Base-by-base conservation (phyloP, 2,888 invertebrate species). In the Tholera decimalis region DNA sequence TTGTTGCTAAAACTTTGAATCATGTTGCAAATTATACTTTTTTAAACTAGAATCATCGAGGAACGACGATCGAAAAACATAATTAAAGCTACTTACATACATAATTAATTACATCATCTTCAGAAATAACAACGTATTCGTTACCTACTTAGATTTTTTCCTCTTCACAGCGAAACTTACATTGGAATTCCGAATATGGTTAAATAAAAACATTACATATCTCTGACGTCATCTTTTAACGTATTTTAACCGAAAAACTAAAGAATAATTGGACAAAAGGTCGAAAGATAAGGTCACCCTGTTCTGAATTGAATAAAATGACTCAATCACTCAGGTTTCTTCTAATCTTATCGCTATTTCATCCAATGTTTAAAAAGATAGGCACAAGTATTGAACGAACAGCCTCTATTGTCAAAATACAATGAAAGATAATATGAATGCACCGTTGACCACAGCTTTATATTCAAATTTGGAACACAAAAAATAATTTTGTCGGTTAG, bases 41-140 rank as follows among this genome's bases (percentile, higher is more conserved):
- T 22, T 15, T 1, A 43, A 53, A 65, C 37, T 26, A 22, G 18
- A 49, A 49, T 35, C 47, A 1, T 26, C 2, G 3, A 43, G 26
- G 8, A 37, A 26, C 9, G 39, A 8, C 37, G 30, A 7, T 49
- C 37, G 20, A 54, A 46, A 41, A 74, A 44, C 51, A 49, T 62
- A 62, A 69, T 74, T 74, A 69, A 57, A 44, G 0, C 33, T 50
- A 62, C 74, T 60, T 71, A 56, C 74, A 65, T 71, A 56, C n/a
- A 33, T 76, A 65, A 71, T 60, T 76, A 65, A 57, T 74, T 60
- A 74, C 74, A 71, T 74, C 76, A 74, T 76, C 60, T n/a, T 24
- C 18, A 50, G 8, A 60, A 63, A 75, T 74, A 76, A 50, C 50
- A 33, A 18, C 44, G 24, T 26, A 50, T 47, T 35, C 15, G 28